Evolutionary conservation across 2,888 invertebrate species (phyloP), one percentile per base, ranked within the genome.

Genomic region (Apamea anceps): DNA sequence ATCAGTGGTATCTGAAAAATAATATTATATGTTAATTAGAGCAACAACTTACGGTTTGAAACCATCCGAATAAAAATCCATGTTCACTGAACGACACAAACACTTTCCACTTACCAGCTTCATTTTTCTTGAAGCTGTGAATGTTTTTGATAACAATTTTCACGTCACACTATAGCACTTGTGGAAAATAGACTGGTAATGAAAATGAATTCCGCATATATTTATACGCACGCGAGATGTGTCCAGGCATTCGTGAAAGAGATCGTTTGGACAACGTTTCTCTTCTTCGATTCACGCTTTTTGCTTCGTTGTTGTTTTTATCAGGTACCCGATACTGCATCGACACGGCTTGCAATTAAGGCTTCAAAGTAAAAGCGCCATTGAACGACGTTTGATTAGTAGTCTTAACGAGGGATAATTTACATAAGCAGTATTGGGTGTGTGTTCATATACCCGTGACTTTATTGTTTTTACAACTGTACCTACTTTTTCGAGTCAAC

Each of bases 181-280:
- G 92, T 94, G 91, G 93, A 95, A 95, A 95, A 94, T 93, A 92
- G 90, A 97, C 96, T 97, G 94, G 93, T 95, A 96, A 96, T 96
- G 96, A 97, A 96, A 97, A 93, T 95, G 96, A 96, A 97, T 96
- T 95, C 96, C 96, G 95, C 95, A 96, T 96, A 95, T 93, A 96
- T 96, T 96, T 97, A 97, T 97, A 97, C 90, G 93, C 96, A 96
- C 95, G 96, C 96, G 90, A 95, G 91, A 87, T 91, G 94, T 95
- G 94, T 92, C 93, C 95, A 96, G 93, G 96, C 96, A 96, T 95
- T 96, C 95, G 96, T 96, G 96, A 96, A 95, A 95, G 94, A 96
- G 94, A 94, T 95, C 93, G 93, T 92, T 92, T 87, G 80, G 91
- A 87, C 92, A 91, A 92, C 92, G 94, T 96, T 96, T 96, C 96